phyloP scores from a whole-genome alignment of 2,113 vertebrate species.

The Falcunculus frontatus region DNA sequence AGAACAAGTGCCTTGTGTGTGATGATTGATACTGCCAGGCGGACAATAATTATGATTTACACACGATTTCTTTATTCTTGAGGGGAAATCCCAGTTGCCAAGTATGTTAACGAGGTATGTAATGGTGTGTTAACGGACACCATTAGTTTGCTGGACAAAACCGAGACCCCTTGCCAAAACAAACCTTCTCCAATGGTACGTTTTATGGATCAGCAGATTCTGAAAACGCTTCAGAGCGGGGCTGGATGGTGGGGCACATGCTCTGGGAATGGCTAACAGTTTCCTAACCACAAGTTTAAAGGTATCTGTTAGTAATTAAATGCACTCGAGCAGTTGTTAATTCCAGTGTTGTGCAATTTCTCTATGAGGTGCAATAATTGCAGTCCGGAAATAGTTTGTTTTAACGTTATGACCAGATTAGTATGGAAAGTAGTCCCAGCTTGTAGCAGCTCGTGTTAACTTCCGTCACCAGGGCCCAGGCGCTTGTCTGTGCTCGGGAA shows the following conservation, averaged over 20 bases:
- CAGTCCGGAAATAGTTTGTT: constrained; percentile 40
- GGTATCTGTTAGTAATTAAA: constrained; percentile 73
- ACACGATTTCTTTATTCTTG: constrained; percentile 61
- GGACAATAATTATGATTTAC: constrained; percentile 66
- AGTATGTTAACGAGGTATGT: constrained; percentile 76
- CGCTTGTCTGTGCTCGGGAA: background rate
- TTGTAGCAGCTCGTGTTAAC: background rate
- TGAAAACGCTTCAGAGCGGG: constrained; percentile 49
- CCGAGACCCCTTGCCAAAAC: constrained; percentile 75
- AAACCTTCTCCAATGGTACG: constrained; percentile 63
- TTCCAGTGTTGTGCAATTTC: constrained; percentile 20
- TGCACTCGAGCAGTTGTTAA: constrained; percentile 6
- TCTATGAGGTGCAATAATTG: constrained; percentile 59
- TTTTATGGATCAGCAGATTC: constrained; percentile 71
- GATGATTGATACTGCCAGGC: constrained; percentile 57
- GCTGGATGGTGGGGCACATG: constrained; percentile 19
- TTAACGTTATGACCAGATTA: constrained; percentile 33
- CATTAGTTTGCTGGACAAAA: constrained; percentile 73
- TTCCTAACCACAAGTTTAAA: constrained; percentile 54
- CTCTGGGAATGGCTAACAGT: constrained; percentile 33
- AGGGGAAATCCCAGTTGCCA: constrained; percentile 74
- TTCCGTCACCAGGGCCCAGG: background rate
- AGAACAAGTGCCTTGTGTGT: constrained; percentile 38
- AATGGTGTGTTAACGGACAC: constrained; percentile 76
- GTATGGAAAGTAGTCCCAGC: background rate